Base-by-base conservation (phyloP, 2,113 vertebrate genomes). In the Noctilio leporinus region DNA sequence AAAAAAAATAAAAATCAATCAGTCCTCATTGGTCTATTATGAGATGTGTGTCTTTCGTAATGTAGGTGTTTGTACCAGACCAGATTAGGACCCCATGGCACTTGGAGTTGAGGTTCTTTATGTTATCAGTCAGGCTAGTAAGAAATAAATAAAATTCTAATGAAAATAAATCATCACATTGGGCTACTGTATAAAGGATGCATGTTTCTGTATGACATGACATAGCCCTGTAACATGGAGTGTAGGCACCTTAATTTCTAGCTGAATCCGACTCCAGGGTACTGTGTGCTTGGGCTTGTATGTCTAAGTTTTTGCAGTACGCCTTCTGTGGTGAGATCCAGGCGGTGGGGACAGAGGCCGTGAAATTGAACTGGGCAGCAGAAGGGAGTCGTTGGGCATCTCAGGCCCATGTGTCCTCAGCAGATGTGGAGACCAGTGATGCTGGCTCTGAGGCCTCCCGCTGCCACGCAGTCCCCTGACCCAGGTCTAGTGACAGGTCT, bases 61-160 rank as follows among this genome's bases (percentile, higher is more conserved):
- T 35, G 30, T 28, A 20, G 67, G 28, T 92, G 45, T 96, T 95
- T 94, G 55, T 33, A 72, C 70, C 85, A 77, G 43, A 77, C 84
- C 87, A 69, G 80, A 85, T 92, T 85, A 77, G 30, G 43, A 86
- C 84, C 67, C 67, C 2, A 4, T 88, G 51, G 40, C 85, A n/a
- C 72, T 92, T 69, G 49, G 82, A 96, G 88, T 77, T 92, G 84
- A 94, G 45, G 69, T 81, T 92, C 76, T 95, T 88, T 92, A 62
- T 64, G 26, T 88, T 95, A 92, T 91, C 72, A 69, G 47, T 67
- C 0, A 0, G 77, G 75, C 87, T 88, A 91, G 90, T 92, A 93
- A 96, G 92, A 96, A 96, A 96, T 75, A 96, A 94, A 96, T 59
- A 95, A 82, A 95, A 95, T 93, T 96, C 73, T 90, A 96, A 97